These are phyloP conservation scores for Scaptodrosophila latifasciaeformis DNA, from an alignment of 2,888 invertebrate species.

Conservation along the genomic window DNA sequence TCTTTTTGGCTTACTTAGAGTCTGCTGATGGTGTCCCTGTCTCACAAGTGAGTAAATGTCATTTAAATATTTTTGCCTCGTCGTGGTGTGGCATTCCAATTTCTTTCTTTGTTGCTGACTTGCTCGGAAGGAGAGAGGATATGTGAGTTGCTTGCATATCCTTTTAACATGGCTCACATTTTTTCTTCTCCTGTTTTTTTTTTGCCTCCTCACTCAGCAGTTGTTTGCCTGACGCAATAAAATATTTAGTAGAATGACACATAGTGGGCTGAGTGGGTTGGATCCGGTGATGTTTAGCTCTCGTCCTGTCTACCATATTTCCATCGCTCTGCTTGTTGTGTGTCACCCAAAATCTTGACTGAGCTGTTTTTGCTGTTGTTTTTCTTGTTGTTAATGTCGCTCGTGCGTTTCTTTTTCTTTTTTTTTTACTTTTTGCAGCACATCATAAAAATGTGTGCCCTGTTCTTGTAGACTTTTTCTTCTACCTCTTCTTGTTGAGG, in stretches of 20 bases:
- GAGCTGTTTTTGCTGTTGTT: constrained; percentile 60
- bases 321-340: no score
- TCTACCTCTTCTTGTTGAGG: constrained; percentile 25
- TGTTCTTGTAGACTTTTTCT: neutral
- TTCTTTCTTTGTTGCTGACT: constrained; percentile 39
- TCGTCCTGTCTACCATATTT: constrained; percentile 22
- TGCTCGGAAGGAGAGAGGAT: neutral
- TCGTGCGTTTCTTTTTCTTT: constrained; percentile 5
- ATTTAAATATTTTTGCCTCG: constrained; percentile 58
- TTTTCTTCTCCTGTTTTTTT: no score
- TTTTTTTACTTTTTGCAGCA: constrained; percentile 38
- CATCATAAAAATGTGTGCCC: constrained; percentile 54
- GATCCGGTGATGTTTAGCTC: neutral
- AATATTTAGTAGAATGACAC: constrained; percentile 48
- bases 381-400: constrained; percentile 7
- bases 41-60: constrained; percentile 67
- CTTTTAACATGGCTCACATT: constrained; percentile 23
- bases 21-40: constrained; percentile 5
- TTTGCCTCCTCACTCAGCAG: constrained; percentile 6
- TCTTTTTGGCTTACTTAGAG: constrained; percentile 7
- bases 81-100: constrained; percentile 61
- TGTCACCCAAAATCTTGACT: constrained; percentile 62
- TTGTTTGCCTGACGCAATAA: constrained; percentile 38
- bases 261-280: neutral
- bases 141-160: constrained; percentile 18